Evolutionary conservation across 2,113 vertebrate genomes (phyloP), one percentile per base, ranked within the genome.

Genomic region (Nycticebus coucang): DNA sequence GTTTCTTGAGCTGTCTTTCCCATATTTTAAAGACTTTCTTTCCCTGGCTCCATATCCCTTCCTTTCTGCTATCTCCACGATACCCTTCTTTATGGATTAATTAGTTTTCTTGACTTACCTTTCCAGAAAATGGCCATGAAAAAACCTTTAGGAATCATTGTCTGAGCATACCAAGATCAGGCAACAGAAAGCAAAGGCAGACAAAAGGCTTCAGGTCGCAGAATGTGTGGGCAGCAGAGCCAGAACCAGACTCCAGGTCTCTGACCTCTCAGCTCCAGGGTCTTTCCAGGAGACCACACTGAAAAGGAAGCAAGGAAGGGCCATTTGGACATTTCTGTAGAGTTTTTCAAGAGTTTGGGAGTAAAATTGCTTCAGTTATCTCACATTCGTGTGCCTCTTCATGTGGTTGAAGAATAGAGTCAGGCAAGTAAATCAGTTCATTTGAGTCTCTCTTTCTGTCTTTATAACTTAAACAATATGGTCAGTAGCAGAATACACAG

Each of bases 381-480:
- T 87, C 72, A 72, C 26, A 64, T 68, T 88, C 74, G 41, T 26
- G 12, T 62, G 74, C 60, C 85, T 86, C 17, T 33, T 55, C 28
- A 30, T 21, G 15, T 13, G 7, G 55, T 95, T 89, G 75, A 91
- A 74, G 64, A 78, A 5, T 22, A 24, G 4, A 21, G n/a, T 26
- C 66, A 60, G 93, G 33, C 66, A 96, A 85, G 72, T 71, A 71
- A 82, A 84, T 71, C 35, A 69, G 77, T 87, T 92, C 26, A 62
- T 8, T 71, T 19, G 41, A 81, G 28, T 53, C 28, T 75, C 77
- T 91, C 41, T 72, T 83, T 88, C 35, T 87, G 55, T 87, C 92
- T 84, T 95, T 89, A 74, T 81, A 89, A 96, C 24, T 59, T 92
- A 78, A 94, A 66, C 57, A 24, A 50, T 92, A 57, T 53, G 35